These are phyloP conservation scores for Desmophyllum pertusum DNA, from an alignment of 92 coral and sea anemone genomes.

Conservation along the genomic window DNA sequence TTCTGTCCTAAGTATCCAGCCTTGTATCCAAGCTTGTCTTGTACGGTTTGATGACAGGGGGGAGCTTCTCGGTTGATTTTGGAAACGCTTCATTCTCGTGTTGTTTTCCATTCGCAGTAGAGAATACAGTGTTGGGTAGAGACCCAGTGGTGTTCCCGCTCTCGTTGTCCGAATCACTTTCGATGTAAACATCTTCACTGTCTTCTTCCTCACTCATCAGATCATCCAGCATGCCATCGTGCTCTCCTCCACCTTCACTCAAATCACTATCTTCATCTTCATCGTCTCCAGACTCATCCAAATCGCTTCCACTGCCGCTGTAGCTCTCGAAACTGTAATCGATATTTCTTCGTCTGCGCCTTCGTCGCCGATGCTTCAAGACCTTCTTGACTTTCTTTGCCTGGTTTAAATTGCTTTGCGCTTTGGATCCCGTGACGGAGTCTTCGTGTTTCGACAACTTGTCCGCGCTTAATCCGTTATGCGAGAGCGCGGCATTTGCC, in stretches of 20 bases:
- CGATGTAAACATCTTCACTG: conserved; percentile 88
- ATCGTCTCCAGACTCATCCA: conserved; percentile 69
- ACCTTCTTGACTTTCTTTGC: conserved; percentile 73
- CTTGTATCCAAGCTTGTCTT: conserved; percentile 40
- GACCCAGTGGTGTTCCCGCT: conserved; percentile 37
- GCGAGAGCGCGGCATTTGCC: not conserved
- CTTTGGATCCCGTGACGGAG: conserved; percentile 14
- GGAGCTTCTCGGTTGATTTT: conserved; percentile 59
- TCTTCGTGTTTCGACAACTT: conserved; percentile 19
- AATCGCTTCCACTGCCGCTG: conserved; percentile 87
- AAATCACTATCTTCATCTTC: conserved; percentile 87
- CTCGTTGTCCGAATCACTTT: conserved; percentile 84
- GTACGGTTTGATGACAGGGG: conserved; percentile 39
- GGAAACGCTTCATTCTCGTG: conserved; percentile 21
- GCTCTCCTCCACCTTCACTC: conserved; percentile 93
- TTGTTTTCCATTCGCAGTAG: conserved; percentile 33
- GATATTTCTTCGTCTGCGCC: conserved; percentile 73
- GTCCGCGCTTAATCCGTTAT: conserved; percentile 16
- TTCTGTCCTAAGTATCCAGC: conserved; percentile 59
- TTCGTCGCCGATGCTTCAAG: conserved; percentile 83
- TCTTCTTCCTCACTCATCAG: conserved; percentile 78
- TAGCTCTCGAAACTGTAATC: conserved; percentile 79
- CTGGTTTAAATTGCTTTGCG: conserved; percentile 55
- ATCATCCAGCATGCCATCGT: conserved; percentile 67
- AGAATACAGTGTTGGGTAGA: conserved; percentile 51